These are phyloP conservation scores for Cololabis saira DNA, from an alignment of 2,113 vertebrate genomes.

Conservation along the genomic window DNA sequence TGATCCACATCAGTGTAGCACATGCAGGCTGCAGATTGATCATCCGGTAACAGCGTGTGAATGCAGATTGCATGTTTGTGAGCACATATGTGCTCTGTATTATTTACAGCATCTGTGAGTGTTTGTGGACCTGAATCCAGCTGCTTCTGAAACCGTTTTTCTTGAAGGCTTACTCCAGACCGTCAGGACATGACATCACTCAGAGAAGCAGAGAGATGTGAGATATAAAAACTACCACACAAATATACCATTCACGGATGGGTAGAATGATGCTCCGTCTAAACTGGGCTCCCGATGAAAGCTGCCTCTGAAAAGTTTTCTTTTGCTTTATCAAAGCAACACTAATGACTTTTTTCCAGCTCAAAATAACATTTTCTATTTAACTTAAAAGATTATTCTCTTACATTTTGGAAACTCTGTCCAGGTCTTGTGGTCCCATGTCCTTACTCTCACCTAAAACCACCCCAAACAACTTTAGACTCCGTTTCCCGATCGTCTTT, in stretches of 20 bases:
- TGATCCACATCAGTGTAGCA: slow-evolving; percentile 43
- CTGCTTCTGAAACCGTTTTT: slow-evolving; percentile 25
- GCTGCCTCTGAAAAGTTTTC: neutral
- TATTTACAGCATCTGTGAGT: slow-evolving; percentile 43
- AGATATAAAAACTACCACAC: slow-evolving; percentile 10
- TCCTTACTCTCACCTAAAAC: too few species aligned
- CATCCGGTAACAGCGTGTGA: slow-evolving; percentile 4
- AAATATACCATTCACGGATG: neutral
- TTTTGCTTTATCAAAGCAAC: neutral
- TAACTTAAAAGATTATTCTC: too few species aligned
- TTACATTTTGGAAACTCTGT: too few species aligned
- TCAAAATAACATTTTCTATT: too few species aligned
- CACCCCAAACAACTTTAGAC: too few species aligned
- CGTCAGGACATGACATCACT: slow-evolving; percentile 13
- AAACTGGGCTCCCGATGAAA: neutral
- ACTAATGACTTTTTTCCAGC: too few species aligned
- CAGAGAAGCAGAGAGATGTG: slow-evolving; percentile 17
- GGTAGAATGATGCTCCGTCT: neutral
- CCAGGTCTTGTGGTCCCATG: too few species aligned
- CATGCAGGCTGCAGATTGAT: slow-evolving; percentile 31
- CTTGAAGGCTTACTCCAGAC: slow-evolving; percentile 9
- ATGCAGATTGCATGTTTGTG: slow-evolving; percentile 27
- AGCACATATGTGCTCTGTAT: slow-evolving; percentile 32
- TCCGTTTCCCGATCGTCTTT: too few species aligned
- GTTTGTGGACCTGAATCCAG: slow-evolving; percentile 11